Percentiles rank a stretch among this genome's conserved stretches.
Evolutionary conservation across 2,113 vertebrate genomes (phyloP).

Genomic region (Centropus bengalensis): DNA sequence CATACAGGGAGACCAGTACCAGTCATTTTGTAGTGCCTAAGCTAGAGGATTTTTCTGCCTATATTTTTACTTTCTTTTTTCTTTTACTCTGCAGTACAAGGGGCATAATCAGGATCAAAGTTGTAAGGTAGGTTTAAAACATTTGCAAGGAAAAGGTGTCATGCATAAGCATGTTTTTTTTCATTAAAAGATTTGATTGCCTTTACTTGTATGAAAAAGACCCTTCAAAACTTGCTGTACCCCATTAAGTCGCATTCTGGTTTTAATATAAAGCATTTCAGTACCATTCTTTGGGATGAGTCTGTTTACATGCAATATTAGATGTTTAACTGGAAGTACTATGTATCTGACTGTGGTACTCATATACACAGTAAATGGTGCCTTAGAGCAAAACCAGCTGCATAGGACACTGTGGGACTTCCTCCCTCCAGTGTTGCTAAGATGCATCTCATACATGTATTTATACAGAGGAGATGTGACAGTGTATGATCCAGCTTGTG

Average conservation of each 20-base stretch:
- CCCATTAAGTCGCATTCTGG: not conserved
- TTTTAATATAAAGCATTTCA: not conserved
- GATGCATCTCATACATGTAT: not conserved
- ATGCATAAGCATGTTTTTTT: not conserved
- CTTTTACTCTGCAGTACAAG: fast-evolving
- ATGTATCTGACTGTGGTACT: not conserved
- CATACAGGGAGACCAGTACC: not conserved
- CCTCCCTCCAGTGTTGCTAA: not conserved
- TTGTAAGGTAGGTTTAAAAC: not conserved
- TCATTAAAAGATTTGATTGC: not conserved
- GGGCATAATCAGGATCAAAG: not conserved
- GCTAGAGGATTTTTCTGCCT: not conserved
- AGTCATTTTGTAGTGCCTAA: not conserved
- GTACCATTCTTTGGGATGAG: not conserved
- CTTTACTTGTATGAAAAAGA: not conserved
- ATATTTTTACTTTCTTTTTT: not conserved
- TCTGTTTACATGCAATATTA: not conserved
- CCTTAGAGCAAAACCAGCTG: not conserved
- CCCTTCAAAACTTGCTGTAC: not conserved
- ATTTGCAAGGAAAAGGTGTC: not conserved
- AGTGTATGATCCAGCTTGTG: not conserved
- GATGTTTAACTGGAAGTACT: not conserved
- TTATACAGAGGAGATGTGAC: not conserved
- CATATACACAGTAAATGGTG: not conserved
- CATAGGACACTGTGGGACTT: not conserved